These are phyloP conservation scores for Campylomormyrus tamandua DNA, from an alignment of 2,113 vertebrate species.

Conservation along the genomic window DNA sequence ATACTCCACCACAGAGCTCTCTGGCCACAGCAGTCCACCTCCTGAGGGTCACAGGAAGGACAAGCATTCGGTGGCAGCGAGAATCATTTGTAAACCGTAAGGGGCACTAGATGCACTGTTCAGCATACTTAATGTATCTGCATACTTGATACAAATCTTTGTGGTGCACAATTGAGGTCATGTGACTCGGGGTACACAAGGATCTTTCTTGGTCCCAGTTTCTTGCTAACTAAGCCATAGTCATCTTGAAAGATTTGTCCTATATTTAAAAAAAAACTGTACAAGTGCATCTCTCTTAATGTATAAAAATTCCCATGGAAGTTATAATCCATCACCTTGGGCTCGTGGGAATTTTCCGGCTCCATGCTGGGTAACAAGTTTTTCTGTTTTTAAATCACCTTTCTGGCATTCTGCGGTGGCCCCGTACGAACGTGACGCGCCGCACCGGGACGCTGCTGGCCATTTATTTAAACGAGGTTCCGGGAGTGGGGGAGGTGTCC, in stretches of 20 bases:
- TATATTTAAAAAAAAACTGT: not conserved
- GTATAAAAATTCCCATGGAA: not conserved
- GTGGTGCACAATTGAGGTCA: not conserved
- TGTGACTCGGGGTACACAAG: not conserved
- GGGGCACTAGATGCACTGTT: not conserved
- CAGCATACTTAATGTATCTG: not conserved
- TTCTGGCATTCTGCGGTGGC: not conserved
- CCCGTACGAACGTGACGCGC: not conserved
- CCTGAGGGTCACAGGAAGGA: slow-evolving; percentile 49
- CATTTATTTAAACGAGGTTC: not conserved
- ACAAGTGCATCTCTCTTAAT: not conserved
- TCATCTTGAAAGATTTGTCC: not conserved
- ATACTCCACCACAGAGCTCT: slow-evolving; percentile 74
- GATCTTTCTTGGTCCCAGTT: not conserved
- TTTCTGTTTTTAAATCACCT: slow-evolving; percentile 2
- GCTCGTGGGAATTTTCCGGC: not conserved
- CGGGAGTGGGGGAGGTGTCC: not conserved
- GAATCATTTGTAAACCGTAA: not conserved
- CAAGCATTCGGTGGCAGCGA: not conserved
- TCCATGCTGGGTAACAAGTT: not conserved
- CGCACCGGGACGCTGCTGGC: not conserved
- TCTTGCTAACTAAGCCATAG: not conserved
- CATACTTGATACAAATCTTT: not conserved
- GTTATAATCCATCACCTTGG: not conserved
- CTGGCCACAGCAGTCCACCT: slow-evolving; percentile 78